These are phyloP conservation scores for Hirtodrosophila histrioides DNA, from an alignment of 2,888 invertebrate species.

Conservation along the genomic window DNA sequence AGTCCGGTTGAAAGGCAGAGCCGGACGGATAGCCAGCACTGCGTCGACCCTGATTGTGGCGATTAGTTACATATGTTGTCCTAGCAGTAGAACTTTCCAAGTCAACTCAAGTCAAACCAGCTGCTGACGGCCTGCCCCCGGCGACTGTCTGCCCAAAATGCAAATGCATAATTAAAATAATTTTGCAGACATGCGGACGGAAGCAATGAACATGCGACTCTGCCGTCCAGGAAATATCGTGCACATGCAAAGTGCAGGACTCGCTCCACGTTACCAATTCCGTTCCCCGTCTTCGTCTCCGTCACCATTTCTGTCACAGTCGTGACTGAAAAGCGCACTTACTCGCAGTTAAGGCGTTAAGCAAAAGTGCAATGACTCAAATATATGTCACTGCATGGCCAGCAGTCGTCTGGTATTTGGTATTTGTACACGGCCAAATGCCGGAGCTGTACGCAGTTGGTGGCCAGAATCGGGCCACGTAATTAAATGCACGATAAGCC, in stretches of 20 bases:
- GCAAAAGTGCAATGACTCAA: slow-evolving; percentile 62
- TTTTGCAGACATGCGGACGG: slow-evolving; percentile 58
- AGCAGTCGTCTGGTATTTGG: slow-evolving; percentile 25
- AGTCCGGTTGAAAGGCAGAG: slow-evolving; percentile 4
- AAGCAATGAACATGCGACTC: slow-evolving; percentile 61
- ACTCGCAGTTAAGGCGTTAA: slow-evolving; percentile 20
- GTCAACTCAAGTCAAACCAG: slow-evolving; percentile 25
- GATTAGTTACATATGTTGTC: slow-evolving; percentile 66
- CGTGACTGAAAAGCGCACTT: slow-evolving; percentile 17
- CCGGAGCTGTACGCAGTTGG: slow-evolving; percentile 9
- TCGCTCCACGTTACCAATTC: background rate
- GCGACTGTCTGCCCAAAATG: slow-evolving; percentile 49
- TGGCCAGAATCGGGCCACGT: slow-evolving; percentile 29
- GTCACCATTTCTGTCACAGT: slow-evolving; percentile 1
- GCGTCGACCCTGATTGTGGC: slow-evolving; percentile 32
- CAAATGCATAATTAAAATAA: slow-evolving; percentile 74
- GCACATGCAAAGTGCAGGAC: slow-evolving; percentile 15
- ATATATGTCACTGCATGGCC: slow-evolving; percentile 55
- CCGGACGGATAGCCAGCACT: background rate
- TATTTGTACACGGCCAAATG: slow-evolving; percentile 12
- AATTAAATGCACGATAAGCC: slow-evolving; percentile 67
- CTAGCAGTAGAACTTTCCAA: slow-evolving; percentile 1
- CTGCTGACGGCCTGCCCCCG: slow-evolving; percentile 17
- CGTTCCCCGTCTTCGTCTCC: background rate
- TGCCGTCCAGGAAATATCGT: slow-evolving; percentile 36